Evolutionary conservation across 1,140 invertebrate species (phyloP), one percentile per base, ranked within the genome.

Genomic region (Pissodes strobi): DNA sequence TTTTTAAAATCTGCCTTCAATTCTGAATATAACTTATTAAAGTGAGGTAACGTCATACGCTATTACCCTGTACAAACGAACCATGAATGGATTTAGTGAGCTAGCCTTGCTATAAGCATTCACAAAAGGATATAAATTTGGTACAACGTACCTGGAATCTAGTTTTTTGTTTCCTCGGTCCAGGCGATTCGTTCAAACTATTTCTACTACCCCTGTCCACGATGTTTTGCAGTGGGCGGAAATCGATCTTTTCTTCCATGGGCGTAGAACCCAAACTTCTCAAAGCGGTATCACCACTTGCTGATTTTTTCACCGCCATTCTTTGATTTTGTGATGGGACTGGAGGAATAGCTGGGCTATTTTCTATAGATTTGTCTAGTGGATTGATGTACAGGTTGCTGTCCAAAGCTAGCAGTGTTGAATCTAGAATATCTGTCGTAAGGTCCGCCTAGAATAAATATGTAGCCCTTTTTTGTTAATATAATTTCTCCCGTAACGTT

Each of bases 341-440:
- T 9, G 68, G 48, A 1, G 61, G 66, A n/a, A 67, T 43, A 12
- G 67, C 25, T 12, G 73, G 76, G 67, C 71, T 76, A 51, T 74
- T 78, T 61, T 80, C 80, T 66, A 79, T 80, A 75, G 80, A 82
- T 76, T 85, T 85, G 70, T 92, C 91, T 78, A 96, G 78, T 8
- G 94, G 93, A 81, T 96, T 96, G 72, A 96, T 88, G 80, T 96
- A 97, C 66, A 96, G 84, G 82, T 95, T 95, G 76, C 90, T 90
- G 66, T 86, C 87, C 34, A 80, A 75, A 2, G 75, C 77, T 62
- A 79, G 78, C 19, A 75, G 45, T 58, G 77, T 69, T 59, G 77
- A 77, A 67, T 82, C 82, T 55, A 81, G 81, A 9, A 71, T 84
- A 75, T 90, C 89, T 67, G 88, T 84, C 48, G 89, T 88, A 71